phyloP scores from a whole-genome alignment of 2,797 vertebrate genomes.

The Sebastes kiyomatsui region DNA sequence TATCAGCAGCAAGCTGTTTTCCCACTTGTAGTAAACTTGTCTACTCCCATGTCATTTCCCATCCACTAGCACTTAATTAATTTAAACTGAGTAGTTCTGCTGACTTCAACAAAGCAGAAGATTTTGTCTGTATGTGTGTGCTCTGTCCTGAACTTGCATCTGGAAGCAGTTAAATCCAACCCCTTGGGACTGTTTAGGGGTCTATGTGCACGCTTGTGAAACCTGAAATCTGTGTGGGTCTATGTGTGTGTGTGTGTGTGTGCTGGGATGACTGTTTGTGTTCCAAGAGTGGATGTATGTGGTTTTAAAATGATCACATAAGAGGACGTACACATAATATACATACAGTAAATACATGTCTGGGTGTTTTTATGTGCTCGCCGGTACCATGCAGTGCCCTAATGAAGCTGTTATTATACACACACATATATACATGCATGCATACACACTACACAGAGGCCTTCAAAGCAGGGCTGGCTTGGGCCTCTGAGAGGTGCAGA shows the following conservation, averaged over 20 bases:
- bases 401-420: conserved; percentile 68
- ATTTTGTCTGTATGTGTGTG: conserved; percentile 67
- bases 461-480: conserved; percentile 74
- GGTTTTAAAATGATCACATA: conserved; percentile 34
- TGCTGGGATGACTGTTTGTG: conserved; percentile 25
- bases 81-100: conserved; percentile 67
- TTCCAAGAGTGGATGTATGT: conserved; percentile 4
- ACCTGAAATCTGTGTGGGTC: conserved; percentile 68
- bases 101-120: conserved; percentile 77
- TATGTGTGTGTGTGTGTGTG: conserved; percentile 38
- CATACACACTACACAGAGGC: conserved; percentile 59
- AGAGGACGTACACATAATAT: conserved; percentile 27
- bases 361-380: conserved; percentile 66
- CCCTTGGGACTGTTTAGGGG: conserved; percentile 76
- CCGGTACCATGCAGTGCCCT: conserved; percentile 51
- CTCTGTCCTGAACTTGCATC: conserved; percentile 72
- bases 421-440: conserved; percentile 3
- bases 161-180: conserved; percentile 77
- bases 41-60: conserved; percentile 58
- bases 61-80: conserved; percentile 69
- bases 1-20: conserved; percentile 42
- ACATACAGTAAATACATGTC: conserved; percentile 52
- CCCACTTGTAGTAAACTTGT: conserved; percentile 41
- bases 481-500: conserved; percentile 81
- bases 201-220: conserved; percentile 77